phyloP scores from a whole-genome alignment of 1,140 invertebrate species.

The Euschistus heros region DNA sequence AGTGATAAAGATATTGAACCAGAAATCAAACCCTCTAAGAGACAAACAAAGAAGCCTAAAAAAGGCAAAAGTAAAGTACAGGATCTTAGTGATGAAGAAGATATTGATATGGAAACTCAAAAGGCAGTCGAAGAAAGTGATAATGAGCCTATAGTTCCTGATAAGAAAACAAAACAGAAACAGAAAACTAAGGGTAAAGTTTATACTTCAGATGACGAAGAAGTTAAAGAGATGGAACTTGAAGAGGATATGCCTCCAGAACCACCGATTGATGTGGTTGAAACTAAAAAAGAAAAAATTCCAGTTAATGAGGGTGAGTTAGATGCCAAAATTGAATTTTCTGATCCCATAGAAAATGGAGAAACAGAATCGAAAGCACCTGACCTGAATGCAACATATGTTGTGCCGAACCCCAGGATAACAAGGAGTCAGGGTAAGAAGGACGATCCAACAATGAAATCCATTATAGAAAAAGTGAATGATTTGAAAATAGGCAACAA shows the following conservation, averaged over 20 bases:
- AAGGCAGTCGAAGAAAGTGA: not conserved
- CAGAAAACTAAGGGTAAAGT: conserved; percentile 27
- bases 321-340: conserved; percentile 26
- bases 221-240: conserved; percentile 31
- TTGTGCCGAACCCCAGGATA: conserved; percentile 26
- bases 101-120: not conserved
- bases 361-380: not conserved
- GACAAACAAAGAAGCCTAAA: conserved; percentile 8
- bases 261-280: not conserved
- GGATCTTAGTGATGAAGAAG: conserved; percentile 4
- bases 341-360: conserved; percentile 13
- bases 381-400: conserved; percentile 14
- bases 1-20: conserved; percentile 10
- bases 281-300: not conserved
- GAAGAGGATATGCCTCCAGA: conserved; percentile 1
- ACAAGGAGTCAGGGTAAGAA: conserved; percentile 30
- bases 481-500: not conserved
- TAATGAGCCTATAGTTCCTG: conserved; percentile 26
- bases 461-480: not conserved
- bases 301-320: conserved; percentile 23
- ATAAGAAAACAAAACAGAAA: conserved; percentile 24
- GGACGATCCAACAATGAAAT: conserved; percentile 19
- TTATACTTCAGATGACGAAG: conserved; percentile 30
- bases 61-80: not conserved
- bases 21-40: conserved; percentile 7